phyloP scores from a whole-genome alignment of 2,888 invertebrate genomes.

The Lamproptera curius region DNA sequence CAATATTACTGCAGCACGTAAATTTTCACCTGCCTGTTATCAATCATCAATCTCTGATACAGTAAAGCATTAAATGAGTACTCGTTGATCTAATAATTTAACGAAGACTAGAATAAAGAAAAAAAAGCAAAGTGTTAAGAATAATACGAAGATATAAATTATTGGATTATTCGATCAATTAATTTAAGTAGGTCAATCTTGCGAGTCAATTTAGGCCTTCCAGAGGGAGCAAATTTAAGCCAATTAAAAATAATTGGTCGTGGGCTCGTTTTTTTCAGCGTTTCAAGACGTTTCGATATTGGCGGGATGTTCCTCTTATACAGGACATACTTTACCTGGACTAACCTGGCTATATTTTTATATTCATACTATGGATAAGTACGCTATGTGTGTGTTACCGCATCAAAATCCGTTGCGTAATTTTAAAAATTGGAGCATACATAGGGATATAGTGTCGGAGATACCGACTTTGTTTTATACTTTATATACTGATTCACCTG shows the following conservation, averaged over 20 bases:
- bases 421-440: no score
- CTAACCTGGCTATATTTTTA: neutral
- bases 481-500: neutral
- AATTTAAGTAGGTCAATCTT: neutral
- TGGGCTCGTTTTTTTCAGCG: neutral
- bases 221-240: neutral
- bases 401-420: no score
- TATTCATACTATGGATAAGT: neutral
- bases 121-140: neutral
- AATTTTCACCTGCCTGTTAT: neutral
- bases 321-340: neutral
- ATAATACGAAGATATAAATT: neutral
- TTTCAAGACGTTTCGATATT: neutral
- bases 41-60: neutral
- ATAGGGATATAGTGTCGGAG: no score
- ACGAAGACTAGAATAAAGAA: neutral
- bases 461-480: neutral
- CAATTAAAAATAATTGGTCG: neutral
- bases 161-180: conserved; percentile 1
- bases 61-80: neutral
- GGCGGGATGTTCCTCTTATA: neutral
- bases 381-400: neutral
- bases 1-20: neutral
- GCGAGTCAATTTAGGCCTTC: neutral
- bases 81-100: neutral